Evolutionary conservation across 2,888 invertebrate genomes (phyloP).

Genomic region (Petrolisthes manimaculis): DNA sequence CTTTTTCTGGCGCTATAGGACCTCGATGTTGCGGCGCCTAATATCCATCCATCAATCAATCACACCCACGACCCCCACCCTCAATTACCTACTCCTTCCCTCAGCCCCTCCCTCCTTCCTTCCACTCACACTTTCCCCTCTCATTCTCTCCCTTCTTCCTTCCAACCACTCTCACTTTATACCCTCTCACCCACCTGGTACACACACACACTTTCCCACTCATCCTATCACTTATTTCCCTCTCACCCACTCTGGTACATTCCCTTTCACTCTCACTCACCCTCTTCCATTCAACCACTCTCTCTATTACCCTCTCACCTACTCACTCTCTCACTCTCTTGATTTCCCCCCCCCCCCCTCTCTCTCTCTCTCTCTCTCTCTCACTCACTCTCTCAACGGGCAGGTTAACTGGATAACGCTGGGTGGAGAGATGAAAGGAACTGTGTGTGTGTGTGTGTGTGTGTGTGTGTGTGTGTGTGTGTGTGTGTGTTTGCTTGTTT

Average conservation of each 20-base stretch:
- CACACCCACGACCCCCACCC: not conserved
- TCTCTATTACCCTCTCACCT: not conserved
- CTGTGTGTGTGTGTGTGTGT: too few relatives aligned
- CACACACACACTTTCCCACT: not conserved
- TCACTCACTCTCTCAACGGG: too few relatives aligned
- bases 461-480: too few relatives aligned
- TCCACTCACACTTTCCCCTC: not conserved
- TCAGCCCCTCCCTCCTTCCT: not conserved
- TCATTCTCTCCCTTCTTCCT: not conserved
- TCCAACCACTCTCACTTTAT: not conserved
- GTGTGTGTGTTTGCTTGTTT: too few relatives aligned
- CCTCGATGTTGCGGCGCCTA: too few relatives aligned
- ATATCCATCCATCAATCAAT: not conserved
- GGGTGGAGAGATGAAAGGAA: too few relatives aligned
- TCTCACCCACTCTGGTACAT: not conserved
- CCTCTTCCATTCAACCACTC: not conserved
- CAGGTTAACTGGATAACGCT: too few relatives aligned
- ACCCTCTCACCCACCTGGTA: not conserved
- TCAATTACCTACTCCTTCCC: not conserved
- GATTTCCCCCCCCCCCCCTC: not conserved
- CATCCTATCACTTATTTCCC: not conserved
- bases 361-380: not conserved
- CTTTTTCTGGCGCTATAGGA: too few relatives aligned
- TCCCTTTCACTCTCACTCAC: not conserved
- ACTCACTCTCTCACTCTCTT: not conserved